Conservation (phyloP, 2,113 vertebrate species). For the Hippolais icterina region DNA sequence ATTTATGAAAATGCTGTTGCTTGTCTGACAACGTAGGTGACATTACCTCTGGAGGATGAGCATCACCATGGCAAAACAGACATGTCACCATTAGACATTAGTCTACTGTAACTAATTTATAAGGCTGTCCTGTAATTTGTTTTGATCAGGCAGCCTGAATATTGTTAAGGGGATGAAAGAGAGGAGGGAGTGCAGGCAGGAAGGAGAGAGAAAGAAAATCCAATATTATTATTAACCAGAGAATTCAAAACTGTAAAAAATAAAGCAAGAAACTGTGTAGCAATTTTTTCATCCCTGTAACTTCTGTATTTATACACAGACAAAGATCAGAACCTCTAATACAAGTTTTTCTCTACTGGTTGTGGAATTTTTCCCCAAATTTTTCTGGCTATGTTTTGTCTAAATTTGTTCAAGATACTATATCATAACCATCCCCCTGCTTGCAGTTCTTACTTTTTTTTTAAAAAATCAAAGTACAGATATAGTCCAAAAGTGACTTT, state of each 20-base stretch:
- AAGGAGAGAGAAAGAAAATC: conserved; percentile 10
- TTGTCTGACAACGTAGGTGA: conserved; percentile 72
- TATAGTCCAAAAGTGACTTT: not conserved
- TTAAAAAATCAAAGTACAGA: not conserved
- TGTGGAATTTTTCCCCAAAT: not conserved
- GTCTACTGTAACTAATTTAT: conserved; percentile 74
- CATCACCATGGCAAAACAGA: conserved; percentile 72
- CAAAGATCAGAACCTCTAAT: not conserved
- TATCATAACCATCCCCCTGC: not conserved
- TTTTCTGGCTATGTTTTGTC: not conserved
- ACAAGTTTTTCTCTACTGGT: not conserved
- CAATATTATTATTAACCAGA: conserved; percentile 26
- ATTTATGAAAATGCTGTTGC: conserved; percentile 73
- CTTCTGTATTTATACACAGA: not conserved
- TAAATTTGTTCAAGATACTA: not conserved
- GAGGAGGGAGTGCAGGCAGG: not conserved
- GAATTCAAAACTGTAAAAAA: conserved; percentile 27
- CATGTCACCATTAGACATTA: conserved; percentile 69
- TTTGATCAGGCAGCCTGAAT: conserved; percentile 69
- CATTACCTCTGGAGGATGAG: conserved; percentile 72
- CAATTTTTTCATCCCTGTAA: not conserved
- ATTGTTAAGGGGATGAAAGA: conserved; percentile 55
- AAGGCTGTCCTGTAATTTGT: conserved; percentile 73
- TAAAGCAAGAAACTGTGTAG: not conserved
- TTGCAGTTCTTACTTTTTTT: not conserved